Evolutionary conservation across 2,797 vertebrate species (phyloP).

Genomic region (Sciurus vulgaris): DNA sequence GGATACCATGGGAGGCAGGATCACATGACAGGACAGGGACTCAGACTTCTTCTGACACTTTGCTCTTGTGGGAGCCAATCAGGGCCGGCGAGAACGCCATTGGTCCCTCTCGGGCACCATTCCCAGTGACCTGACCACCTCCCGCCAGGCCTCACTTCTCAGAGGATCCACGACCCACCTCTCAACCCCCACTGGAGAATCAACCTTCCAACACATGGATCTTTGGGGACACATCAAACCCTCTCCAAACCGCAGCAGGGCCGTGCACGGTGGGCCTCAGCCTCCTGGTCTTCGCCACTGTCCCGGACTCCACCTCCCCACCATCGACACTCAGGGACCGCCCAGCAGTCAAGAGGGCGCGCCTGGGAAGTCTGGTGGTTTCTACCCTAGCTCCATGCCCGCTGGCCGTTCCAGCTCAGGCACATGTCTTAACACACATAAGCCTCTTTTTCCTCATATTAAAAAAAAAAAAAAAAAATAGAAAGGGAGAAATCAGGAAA

Average conservation of each 20-base stretch:
- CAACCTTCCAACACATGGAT: neutral
- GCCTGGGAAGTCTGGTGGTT: neutral
- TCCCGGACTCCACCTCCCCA: too few species aligned
- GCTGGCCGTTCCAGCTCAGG: neutral
- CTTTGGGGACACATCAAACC: too few species aligned
- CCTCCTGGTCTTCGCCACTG: accelerated
- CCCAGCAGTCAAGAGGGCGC: accelerated
- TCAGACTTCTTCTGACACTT: neutral
- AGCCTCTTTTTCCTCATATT: neutral
- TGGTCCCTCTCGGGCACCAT: neutral
- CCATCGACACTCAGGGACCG: neutral
- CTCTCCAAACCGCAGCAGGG: neutral
- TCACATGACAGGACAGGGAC: neutral
- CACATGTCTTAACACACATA: neutral
- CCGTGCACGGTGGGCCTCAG: accelerated
- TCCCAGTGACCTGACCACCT: too few species aligned
- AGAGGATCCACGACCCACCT: neutral
- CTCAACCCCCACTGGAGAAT: neutral
- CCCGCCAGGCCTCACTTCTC: neutral
- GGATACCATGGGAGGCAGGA: neutral
- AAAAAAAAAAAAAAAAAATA: too few species aligned
- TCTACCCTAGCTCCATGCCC: neutral
- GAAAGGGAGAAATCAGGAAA: neutral
- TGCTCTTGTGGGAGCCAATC: neutral
- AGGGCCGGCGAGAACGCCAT: neutral